These are phyloP conservation scores for Amphiura filiformis DNA, from an alignment of 35 echinoderm and acorn worm species.

Conservation along the genomic window DNA sequence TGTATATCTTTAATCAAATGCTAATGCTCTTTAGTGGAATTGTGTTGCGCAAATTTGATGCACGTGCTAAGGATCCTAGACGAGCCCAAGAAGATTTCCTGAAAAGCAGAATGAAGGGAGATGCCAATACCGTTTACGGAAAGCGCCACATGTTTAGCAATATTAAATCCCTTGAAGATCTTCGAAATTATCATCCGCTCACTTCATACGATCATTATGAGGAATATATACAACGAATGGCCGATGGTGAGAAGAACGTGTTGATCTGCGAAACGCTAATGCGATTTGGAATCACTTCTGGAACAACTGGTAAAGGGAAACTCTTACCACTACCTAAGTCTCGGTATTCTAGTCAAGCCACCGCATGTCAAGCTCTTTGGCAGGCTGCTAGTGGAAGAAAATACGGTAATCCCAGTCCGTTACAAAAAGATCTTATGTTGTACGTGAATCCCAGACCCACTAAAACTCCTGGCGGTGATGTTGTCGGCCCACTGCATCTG, in stretches of 20 bases:
- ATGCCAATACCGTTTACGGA: slow-evolving; percentile 51
- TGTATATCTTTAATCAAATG: background rate
- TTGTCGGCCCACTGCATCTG: background rate
- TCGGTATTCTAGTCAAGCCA: background rate
- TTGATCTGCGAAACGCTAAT: slow-evolving; percentile 30
- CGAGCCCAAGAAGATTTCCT: slow-evolving; percentile 50
- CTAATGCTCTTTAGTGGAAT: background rate
- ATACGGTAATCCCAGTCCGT: slow-evolving; percentile 4
- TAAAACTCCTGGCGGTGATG: slow-evolving; percentile 14
- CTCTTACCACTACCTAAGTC: slow-evolving; percentile 19
- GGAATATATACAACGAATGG: slow-evolving; percentile 42
- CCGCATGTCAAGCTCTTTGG: background rate
- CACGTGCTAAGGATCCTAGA: slow-evolving; percentile 9
- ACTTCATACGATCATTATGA: slow-evolving; percentile 73
- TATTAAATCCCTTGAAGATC: slow-evolving; percentile 36
- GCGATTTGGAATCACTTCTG: slow-evolving; percentile 53
- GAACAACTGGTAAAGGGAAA: slow-evolving; percentile 67
- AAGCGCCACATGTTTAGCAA: slow-evolving; percentile 16
- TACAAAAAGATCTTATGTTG: slow-evolving; percentile 20
- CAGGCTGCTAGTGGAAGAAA: background rate
- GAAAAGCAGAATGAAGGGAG: slow-evolving; percentile 2
- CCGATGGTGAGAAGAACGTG: slow-evolving; percentile 58
- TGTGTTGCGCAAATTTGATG: background rate
- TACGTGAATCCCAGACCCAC: slow-evolving; percentile 29
- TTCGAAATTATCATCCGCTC: slow-evolving; percentile 52